Percentiles rank a stretch among this genome's conserved stretches.
Conservation (phyloP, 2,797 vertebrate species). For the Serranus cabrilla region DNA sequence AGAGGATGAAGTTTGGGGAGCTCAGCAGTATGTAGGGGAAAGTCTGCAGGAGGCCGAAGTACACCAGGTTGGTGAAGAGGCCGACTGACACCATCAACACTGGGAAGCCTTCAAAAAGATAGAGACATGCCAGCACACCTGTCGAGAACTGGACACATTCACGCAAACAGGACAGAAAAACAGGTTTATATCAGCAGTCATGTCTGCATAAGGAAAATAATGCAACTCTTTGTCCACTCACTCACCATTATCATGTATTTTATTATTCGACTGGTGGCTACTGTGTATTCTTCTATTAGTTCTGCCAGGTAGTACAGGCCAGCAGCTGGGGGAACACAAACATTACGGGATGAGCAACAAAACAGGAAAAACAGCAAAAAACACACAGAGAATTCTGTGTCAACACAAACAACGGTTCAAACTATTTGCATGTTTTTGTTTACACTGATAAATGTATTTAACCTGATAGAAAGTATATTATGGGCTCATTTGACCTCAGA, state of each 20-base stretch:
- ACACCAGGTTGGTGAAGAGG: constrained; percentile 97
- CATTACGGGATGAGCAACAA: not conserved
- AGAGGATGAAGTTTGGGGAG: constrained; percentile 96
- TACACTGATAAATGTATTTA: too few relatives aligned
- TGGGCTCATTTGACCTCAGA: too few relatives aligned
- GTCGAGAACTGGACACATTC: constrained; percentile 75
- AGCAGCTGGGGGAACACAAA: constrained; percentile 84
- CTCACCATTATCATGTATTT: constrained; percentile 99
- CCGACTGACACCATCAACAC: constrained; percentile 90
- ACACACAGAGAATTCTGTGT: not conserved
- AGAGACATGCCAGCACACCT: constrained; percentile 90
- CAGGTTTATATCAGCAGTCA: too few relatives aligned
- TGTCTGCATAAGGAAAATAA: too few relatives aligned
- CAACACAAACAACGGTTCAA: not conserved
- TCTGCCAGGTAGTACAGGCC: constrained; percentile 97
- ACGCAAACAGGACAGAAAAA: constrained; percentile 13
- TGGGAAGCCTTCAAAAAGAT: constrained; percentile 93
- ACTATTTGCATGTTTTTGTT: too few relatives aligned
- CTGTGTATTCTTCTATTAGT: constrained; percentile 96
- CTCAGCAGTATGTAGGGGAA: constrained; percentile 97
- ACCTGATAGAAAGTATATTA: too few relatives aligned
- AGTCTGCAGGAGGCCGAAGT: constrained; percentile 94
- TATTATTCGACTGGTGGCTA: constrained; percentile 95
- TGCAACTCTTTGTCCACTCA: constrained; percentile 1
- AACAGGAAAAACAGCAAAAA: not conserved